Conservation (phyloP, 1,140 invertebrate species). For the Drosophila bocqueti region DNA sequence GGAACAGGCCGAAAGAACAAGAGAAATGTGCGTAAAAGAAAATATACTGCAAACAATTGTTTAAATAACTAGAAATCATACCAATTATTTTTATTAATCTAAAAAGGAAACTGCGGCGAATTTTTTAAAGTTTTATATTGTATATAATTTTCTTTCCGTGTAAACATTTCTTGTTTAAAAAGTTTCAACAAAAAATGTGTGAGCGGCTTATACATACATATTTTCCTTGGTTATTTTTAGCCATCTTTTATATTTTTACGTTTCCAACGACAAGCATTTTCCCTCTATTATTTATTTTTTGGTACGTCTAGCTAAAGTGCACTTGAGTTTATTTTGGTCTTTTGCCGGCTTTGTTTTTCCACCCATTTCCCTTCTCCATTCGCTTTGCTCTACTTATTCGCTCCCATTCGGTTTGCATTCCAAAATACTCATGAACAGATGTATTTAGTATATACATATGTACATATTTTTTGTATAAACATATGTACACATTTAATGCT, state of each 20-base stretch:
- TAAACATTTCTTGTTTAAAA: conserved; percentile 8
- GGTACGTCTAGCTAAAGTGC: conserved; percentile 26
- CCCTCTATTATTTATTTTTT: conserved; percentile 22
- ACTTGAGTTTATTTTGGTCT: conserved; percentile 71
- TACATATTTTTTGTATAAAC: conserved; percentile 9
- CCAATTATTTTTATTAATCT: neutral
- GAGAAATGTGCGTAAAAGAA: conserved; percentile 36
- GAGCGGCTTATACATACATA: conserved; percentile 1
- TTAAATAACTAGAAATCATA: neutral
- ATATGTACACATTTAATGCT: conserved; percentile 14
- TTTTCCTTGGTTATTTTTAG: conserved; percentile 57
- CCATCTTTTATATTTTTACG: conserved; percentile 43
- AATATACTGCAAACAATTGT: neutral
- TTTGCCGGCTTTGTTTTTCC: conserved; percentile 36
- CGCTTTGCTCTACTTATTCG: conserved; percentile 47
- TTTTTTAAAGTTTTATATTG: neutral
- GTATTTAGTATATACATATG: neutral
- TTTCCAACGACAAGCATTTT: conserved; percentile 48
- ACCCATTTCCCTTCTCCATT: conserved; percentile 39
- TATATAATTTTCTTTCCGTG: neutral
- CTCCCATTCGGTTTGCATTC: conserved; percentile 56
- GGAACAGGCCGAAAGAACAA: conserved; percentile 26
- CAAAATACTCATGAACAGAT: conserved; percentile 43
- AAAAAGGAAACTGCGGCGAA: neutral
- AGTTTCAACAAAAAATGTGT: conserved; percentile 11